A percentile compares a stretch with the other conserved stretches of the same genome.
Evolutionary conservation across 53 echinoderm and acorn worm species (phyloP).

Genomic region (Echinarachnius parma): DNA sequence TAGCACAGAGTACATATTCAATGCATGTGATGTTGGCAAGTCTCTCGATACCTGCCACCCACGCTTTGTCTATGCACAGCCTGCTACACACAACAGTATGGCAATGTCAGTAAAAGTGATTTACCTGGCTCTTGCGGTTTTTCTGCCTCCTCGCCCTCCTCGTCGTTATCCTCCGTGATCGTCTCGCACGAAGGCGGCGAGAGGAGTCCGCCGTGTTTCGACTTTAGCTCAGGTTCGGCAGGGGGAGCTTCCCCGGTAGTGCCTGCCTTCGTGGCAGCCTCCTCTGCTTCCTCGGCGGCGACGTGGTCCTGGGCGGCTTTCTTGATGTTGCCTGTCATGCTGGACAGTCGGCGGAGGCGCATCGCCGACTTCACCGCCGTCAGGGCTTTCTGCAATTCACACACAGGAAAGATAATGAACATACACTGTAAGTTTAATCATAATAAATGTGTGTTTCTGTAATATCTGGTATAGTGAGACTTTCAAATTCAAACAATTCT

Average conservation of each 20-base stretch:
- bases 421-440: neutral
- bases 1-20: too few relatives aligned
- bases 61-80: too few relatives aligned
- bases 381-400: slow-evolving; percentile 78
- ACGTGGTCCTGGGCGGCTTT: slow-evolving; percentile 49
- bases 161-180: slow-evolving; percentile 27
- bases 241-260: too few relatives aligned
- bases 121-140: slow-evolving; percentile 22
- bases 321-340: slow-evolving; percentile 52
- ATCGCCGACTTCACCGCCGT: slow-evolving; percentile 96
- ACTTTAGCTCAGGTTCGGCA: too few relatives aligned
- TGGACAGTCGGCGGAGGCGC: slow-evolving; percentile 85
- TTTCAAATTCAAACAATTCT: too few relatives aligned
- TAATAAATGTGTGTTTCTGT: neutral
- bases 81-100: too few relatives aligned
- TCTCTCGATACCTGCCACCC: neutral
- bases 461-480: neutral
- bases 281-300: slow-evolving; percentile 20
- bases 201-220: slow-evolving; percentile 35
- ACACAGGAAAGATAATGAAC: neutral
- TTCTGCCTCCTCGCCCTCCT: slow-evolving; percentile 10
- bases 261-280: too few relatives aligned
- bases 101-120: too few relatives aligned
- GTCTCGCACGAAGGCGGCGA: slow-evolving; percentile 33
- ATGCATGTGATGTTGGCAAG: too few relatives aligned